Percentiles rank a stretch among this genome's conserved stretches.
These are phyloP conservation scores for Aythya baeri DNA, from an alignment of 2,113 vertebrate species.

Conservation along the genomic window DNA sequence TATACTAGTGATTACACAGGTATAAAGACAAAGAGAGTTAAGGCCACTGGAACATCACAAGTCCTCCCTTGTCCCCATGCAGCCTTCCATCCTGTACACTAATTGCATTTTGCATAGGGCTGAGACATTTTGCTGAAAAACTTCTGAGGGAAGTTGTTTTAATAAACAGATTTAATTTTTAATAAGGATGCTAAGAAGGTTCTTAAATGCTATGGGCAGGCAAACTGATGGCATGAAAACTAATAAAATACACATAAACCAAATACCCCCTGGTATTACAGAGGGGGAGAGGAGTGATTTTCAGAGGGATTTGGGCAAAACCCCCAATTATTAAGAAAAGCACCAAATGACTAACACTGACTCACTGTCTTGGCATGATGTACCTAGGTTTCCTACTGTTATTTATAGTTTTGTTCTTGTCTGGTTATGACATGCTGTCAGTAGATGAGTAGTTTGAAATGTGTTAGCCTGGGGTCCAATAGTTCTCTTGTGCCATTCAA, in stretches of 20 bases:
- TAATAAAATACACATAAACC: not conserved
- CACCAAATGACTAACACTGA: not conserved
- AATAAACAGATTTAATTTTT: conserved; percentile 30
- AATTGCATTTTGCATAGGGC: not conserved
- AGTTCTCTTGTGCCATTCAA: not conserved
- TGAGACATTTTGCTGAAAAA: not conserved
- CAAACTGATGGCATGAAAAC: conserved; percentile 25
- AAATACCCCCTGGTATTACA: not conserved
- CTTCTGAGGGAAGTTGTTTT: conserved; percentile 16
- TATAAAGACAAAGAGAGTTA: not conserved
- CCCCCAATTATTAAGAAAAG: not conserved
- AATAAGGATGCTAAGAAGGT: conserved; percentile 1
- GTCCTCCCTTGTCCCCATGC: not conserved
- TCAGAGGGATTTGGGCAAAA: conserved; percentile 15
- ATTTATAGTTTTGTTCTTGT: conserved; percentile 34
- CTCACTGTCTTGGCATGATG: not conserved
- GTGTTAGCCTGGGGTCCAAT: conserved; percentile 27
- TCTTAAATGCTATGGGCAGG: conserved; percentile 13
- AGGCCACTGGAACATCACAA: not conserved
- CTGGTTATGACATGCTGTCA: conserved; percentile 41
- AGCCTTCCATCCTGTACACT: not conserved
- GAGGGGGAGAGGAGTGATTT: not conserved
- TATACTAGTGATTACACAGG: not conserved
- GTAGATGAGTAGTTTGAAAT: not conserved
- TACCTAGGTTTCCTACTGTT: conserved; percentile 13